These are phyloP conservation scores for Lagocephalus sceleratus DNA, from an alignment of 2,797 vertebrate species.

Conservation along the genomic window DNA sequence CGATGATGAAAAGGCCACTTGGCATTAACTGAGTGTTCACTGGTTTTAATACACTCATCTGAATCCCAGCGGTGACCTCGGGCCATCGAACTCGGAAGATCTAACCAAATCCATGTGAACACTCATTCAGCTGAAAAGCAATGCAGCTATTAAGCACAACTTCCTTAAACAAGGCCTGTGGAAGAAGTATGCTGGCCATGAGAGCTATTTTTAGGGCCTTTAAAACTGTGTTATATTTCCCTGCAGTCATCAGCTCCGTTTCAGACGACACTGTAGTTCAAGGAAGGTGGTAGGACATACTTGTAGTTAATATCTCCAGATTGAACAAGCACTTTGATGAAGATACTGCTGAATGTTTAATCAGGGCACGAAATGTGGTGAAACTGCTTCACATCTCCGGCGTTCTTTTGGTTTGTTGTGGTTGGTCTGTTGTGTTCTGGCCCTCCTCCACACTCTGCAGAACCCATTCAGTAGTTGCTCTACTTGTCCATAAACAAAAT, in stretches of 20 bases:
- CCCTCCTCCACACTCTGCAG: too few species aligned
- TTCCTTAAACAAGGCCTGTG: neutral
- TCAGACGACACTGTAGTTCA: neutral
- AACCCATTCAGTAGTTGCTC: too few species aligned
- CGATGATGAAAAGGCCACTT: conserved; percentile 13
- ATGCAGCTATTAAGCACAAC: neutral
- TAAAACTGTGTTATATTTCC: neutral
- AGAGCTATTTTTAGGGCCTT: neutral
- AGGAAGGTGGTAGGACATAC: neutral
- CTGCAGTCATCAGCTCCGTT: neutral
- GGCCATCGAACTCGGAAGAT: neutral
- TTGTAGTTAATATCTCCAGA: neutral
- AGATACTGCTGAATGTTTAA: neutral
- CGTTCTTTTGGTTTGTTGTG: too few species aligned
- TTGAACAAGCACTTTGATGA: neutral
- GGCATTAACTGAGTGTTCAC: neutral
- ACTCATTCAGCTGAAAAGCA: neutral
- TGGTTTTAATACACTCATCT: neutral
- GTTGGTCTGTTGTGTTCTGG: too few species aligned
- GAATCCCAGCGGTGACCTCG: neutral
- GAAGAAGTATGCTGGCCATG: neutral
- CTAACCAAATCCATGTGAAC: neutral
- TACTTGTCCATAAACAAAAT: too few species aligned
- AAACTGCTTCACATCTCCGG: too few species aligned
- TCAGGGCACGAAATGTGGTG: neutral